phyloP scores from a whole-genome alignment of 2,797 vertebrate genomes.

The Phyllotis vaccarum region DNA sequence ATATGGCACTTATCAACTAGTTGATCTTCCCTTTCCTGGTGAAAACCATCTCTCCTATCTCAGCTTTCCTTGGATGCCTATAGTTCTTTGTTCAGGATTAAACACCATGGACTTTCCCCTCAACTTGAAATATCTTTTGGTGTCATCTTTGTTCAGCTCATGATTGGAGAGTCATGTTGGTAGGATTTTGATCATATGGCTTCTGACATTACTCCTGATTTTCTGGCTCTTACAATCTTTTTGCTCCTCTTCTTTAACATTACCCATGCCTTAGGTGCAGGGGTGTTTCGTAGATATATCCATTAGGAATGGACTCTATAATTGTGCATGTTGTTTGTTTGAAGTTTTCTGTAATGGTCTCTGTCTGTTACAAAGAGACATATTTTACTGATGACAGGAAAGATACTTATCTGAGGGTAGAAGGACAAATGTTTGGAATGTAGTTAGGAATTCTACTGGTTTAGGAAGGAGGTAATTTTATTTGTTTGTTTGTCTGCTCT shows the following conservation, averaged over 20 bases:
- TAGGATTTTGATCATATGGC: neutral
- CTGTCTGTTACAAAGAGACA: neutral
- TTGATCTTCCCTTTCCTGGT: neutral
- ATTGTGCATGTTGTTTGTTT: neutral
- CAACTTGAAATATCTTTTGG: no score
- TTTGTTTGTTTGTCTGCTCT: no score
- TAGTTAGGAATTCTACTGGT: no score
- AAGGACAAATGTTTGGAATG: neutral
- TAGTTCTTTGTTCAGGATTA: neutral
- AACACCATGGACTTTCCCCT: neutral
- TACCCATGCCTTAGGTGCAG: neutral
- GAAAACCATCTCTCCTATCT: no score
- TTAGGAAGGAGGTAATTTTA: neutral
- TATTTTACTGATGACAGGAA: neutral
- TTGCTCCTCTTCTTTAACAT: neutral
- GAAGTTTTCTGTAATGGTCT: neutral
- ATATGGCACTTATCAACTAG: neutral
- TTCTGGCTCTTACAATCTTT: neutral
- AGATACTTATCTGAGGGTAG: neutral
- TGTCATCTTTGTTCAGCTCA: neutral
- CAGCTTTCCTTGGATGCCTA: neutral
- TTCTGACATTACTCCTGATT: neutral
- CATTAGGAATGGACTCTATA: no score
- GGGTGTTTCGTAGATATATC: neutral
- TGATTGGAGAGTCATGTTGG: neutral